Percentiles rank a stretch among this genome's conserved stretches.
These are phyloP conservation scores for Phylloscopus collybita DNA, from an alignment of 2,797 vertebrate species.

Conservation along the genomic window DNA sequence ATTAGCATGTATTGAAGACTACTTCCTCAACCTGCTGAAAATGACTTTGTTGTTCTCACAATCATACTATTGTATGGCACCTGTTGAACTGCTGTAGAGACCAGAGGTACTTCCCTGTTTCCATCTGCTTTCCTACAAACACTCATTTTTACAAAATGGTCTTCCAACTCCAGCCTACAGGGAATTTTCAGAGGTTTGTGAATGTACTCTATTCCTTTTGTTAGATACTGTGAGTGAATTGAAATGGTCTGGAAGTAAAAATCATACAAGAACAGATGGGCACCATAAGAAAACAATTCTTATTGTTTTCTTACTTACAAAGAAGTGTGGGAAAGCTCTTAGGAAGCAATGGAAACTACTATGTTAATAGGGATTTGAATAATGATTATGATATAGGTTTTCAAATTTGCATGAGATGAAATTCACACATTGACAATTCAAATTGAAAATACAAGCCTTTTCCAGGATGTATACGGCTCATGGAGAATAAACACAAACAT, in stretches of 20 bases:
- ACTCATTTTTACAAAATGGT: not conserved
- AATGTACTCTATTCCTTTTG: not conserved
- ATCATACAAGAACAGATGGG: not conserved
- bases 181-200: not conserved
- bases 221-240: not conserved
- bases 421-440: slow-evolving; percentile 21
- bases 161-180: not conserved
- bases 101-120: not conserved
- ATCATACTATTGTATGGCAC: not conserved
- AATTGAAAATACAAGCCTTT: slow-evolving; percentile 15
- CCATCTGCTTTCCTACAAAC: not conserved
- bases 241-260: not conserved
- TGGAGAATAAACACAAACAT: slow-evolving; percentile 12
- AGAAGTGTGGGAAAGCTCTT: not conserved
- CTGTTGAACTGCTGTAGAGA: not conserved
- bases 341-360: not conserved
- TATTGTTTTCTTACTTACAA: not conserved
- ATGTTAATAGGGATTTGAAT: slow-evolving; percentile 8
- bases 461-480: not conserved
- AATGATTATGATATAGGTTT: slow-evolving; percentile 3
- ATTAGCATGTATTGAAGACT: not conserved
- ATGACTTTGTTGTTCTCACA: not conserved
- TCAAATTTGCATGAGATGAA: slow-evolving; percentile 16
- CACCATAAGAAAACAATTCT: not conserved
- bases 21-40: not conserved